Percentiles rank a stretch among this genome's conserved stretches.
These are phyloP conservation scores for Aricia artaxerxes DNA, from an alignment of 2,888 invertebrate species.

Conservation along the genomic window DNA sequence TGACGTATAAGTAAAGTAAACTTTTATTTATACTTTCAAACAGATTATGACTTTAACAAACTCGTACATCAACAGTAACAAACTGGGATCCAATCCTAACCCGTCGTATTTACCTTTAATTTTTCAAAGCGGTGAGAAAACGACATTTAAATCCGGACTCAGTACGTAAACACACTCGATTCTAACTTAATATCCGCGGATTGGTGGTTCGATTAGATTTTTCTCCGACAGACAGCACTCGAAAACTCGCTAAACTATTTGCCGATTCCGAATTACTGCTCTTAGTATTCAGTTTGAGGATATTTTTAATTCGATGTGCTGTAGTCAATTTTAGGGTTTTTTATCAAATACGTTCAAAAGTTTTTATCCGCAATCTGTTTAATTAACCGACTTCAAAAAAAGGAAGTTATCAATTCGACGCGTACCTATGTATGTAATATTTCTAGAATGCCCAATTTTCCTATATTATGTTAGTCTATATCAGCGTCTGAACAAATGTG, in stretches of 20 bases:
- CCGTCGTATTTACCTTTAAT: slow-evolving; percentile 27
- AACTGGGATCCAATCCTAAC: neutral
- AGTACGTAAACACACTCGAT: slow-evolving; percentile 35
- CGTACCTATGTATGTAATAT: no score
- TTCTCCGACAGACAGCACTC: slow-evolving; percentile 41
- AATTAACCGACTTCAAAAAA: neutral
- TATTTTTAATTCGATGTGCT: slow-evolving; percentile 29
- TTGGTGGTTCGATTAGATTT: slow-evolving; percentile 41
- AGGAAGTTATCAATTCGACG: no score
- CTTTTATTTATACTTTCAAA: neutral
- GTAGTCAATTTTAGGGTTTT: neutral
- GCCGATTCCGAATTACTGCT: slow-evolving; percentile 35
- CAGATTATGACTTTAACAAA: neutral
- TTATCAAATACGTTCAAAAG: neutral
- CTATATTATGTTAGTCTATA: no score
- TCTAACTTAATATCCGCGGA: slow-evolving; percentile 38
- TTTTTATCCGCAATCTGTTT: neutral
- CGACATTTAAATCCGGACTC: slow-evolving; percentile 28
- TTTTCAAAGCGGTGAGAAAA: slow-evolving; percentile 20
- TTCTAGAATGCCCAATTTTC: no score
- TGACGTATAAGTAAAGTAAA: neutral
- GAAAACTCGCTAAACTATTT: slow-evolving; percentile 42
- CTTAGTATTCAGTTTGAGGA: slow-evolving; percentile 33
- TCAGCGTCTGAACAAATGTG: no score
- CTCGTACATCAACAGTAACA: neutral